Percentiles rank a stretch among this genome's conserved stretches.
phyloP scores from a whole-genome alignment of 1,140 invertebrate genomes.

The Epicauta chinensis region DNA sequence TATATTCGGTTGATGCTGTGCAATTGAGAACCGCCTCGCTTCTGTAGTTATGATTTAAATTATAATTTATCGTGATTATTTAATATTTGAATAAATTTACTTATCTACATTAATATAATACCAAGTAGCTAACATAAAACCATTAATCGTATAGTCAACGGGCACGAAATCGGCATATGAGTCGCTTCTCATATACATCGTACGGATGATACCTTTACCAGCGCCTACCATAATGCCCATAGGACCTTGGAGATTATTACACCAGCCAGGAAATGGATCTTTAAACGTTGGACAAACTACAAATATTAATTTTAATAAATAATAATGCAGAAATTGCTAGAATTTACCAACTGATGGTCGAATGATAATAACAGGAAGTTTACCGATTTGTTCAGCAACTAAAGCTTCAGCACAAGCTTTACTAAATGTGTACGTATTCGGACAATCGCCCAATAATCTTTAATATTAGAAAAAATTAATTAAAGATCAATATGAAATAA shows the following conservation, averaged over 20 bases:
- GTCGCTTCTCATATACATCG: constrained; percentile 72
- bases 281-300: constrained; percentile 68
- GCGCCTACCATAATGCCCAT: constrained; percentile 69
- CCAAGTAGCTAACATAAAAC: constrained; percentile 58
- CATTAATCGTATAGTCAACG: constrained; percentile 73
- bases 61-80: background rate
- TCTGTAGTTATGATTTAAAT: too few species aligned
- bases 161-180: constrained; percentile 80
- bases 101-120: constrained; percentile 19
- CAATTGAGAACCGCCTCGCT: constrained; percentile 54
- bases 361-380: constrained; percentile 41
- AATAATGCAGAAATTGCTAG: background rate
- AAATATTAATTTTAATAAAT: constrained; percentile 8
- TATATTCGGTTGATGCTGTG: constrained; percentile 66
- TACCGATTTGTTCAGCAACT: constrained; percentile 27
- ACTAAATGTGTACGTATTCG: constrained; percentile 89
- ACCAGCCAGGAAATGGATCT: constrained; percentile 81
- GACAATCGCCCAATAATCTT: constrained; percentile 39
- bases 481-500: constrained; percentile 65
- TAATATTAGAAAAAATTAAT: constrained; percentile 44
- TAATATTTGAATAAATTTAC: background rate
- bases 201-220: constrained; percentile 77
- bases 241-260: constrained; percentile 87
- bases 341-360: constrained; percentile 49
- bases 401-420: constrained; percentile 75